A percentile compares a stretch with the other conserved stretches of the same genome.
Evolutionary conservation across 1,140 invertebrate species (phyloP).

Genomic region (Drosophila tristis): DNA sequence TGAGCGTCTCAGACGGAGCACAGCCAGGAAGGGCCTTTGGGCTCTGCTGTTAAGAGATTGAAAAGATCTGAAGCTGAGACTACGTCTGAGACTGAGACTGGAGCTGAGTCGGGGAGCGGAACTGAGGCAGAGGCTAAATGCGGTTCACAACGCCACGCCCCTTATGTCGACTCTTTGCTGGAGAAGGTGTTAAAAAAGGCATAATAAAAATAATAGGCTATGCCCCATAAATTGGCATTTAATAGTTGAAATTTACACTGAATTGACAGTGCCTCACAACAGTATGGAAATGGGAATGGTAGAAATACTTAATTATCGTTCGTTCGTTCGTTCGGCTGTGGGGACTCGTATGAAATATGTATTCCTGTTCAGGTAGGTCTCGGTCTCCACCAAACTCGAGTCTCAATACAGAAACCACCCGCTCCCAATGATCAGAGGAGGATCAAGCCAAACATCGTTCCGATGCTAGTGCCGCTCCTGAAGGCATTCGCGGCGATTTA

Average conservation of each 20-base stretch:
- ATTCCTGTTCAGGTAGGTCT: constrained; percentile 39
- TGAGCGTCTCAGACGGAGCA: not conserved
- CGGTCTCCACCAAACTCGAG: not conserved
- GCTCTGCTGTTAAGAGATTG: no score
- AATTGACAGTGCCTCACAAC: constrained; percentile 65
- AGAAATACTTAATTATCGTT: constrained; percentile 16
- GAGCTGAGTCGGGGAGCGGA: not conserved
- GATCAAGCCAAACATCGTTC: not conserved
- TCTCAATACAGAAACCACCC: constrained; percentile 7
- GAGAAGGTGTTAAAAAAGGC: constrained; percentile 75
- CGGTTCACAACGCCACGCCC: constrained; percentile 31
- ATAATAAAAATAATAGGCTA: constrained; percentile 83
- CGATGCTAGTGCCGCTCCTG: constrained; percentile 3
- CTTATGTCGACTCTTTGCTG: not conserved
- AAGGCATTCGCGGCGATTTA: constrained; percentile 66
- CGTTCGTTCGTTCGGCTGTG: no score
- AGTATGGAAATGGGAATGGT: constrained; percentile 19
- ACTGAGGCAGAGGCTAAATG: constrained; percentile 9
- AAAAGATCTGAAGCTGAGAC: not conserved
- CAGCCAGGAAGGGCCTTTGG: not conserved
- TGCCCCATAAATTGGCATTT: constrained; percentile 81
- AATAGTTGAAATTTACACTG: constrained; percentile 82
- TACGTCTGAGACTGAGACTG: not conserved
- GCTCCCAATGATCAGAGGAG: not conserved
- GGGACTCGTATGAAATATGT: constrained; percentile 38